phyloP scores from a whole-genome alignment of 2,888 invertebrate species.

The Lysandra bellargus region DNA sequence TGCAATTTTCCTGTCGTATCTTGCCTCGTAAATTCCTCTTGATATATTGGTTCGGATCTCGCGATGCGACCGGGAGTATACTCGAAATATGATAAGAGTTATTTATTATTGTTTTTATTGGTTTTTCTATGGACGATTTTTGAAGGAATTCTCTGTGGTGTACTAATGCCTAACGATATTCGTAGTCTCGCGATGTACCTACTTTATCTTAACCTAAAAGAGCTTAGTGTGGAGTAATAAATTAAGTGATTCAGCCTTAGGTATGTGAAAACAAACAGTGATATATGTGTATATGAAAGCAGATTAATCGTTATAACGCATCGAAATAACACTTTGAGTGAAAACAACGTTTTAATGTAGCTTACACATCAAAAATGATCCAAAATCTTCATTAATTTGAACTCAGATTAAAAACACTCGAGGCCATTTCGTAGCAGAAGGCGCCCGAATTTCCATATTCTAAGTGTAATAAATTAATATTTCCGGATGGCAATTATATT shows the following conservation, averaged over 20 bases:
- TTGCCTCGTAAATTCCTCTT: slow-evolving; percentile 92
- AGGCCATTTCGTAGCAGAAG: slow-evolving; percentile 54
- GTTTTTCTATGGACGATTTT: slow-evolving; percentile 71
- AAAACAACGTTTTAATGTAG: slow-evolving; percentile 44
- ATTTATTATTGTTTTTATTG: slow-evolving; percentile 82
- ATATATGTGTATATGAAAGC: slow-evolving; percentile 47
- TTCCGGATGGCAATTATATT: slow-evolving; percentile 47
- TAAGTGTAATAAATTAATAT: slow-evolving; percentile 65
- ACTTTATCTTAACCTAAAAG: slow-evolving; percentile 39
- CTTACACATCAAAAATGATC: slow-evolving; percentile 49
- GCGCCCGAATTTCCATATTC: slow-evolving; percentile 62
- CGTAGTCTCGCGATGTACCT: slow-evolving; percentile 41
- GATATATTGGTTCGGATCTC: slow-evolving; percentile 87
- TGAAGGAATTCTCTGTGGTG: slow-evolving; percentile 55
- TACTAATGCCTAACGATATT: slow-evolving; percentile 49
- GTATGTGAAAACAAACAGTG: slow-evolving; percentile 47
- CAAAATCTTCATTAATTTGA: slow-evolving; percentile 66
- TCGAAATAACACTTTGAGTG: slow-evolving; percentile 43
- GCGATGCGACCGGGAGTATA: slow-evolving; percentile 81
- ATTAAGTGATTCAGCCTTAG: slow-evolving; percentile 44
- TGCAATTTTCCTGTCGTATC: slow-evolving; percentile 96
- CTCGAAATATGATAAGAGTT: slow-evolving; percentile 81
- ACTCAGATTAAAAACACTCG: slow-evolving; percentile 67
- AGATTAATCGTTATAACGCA: slow-evolving; percentile 48
- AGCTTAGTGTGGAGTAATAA: slow-evolving; percentile 41